Evolutionary conservation across 2,797 vertebrate genomes (phyloP).

Genomic region (Mus spretus): DNA sequence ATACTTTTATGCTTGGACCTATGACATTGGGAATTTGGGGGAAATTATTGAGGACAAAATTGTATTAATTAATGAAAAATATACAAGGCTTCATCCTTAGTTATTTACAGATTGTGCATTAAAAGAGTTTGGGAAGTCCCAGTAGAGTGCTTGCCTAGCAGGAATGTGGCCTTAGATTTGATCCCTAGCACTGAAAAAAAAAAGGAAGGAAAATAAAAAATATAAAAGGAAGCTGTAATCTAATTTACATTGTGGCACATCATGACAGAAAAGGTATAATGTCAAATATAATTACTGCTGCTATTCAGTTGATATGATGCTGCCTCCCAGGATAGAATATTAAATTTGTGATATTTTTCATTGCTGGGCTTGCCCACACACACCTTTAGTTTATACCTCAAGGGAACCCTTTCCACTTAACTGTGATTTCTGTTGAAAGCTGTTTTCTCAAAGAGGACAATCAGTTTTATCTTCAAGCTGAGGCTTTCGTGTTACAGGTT

Average conservation of each 20-base stretch:
- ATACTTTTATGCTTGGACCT: neutral
- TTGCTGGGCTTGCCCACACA: neutral
- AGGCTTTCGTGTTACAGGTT: conserved; percentile 56
- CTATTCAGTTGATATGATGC: neutral
- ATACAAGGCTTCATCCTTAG: conserved; percentile 4
- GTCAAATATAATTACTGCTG: conserved; percentile 16
- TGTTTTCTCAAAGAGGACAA: conserved; percentile 63
- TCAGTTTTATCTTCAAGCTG: conserved; percentile 76
- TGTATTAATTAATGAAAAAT: neutral
- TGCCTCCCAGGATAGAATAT: conserved; percentile 43
- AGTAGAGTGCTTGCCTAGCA: neutral
- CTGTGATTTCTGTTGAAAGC: conserved; percentile 79
- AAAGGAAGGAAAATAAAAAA: neutral
- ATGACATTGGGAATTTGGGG: neutral
- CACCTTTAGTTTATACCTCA: conserved; percentile 49
- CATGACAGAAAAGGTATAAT: conserved; percentile 54
- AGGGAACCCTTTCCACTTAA: conserved; percentile 71
- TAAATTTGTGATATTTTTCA: conserved; percentile 62
- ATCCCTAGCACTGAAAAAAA: neutral
- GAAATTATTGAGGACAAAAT: neutral
- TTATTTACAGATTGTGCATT: neutral
- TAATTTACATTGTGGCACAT: conserved; percentile 47
- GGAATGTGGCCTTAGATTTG: neutral
- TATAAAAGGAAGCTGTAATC: neutral
- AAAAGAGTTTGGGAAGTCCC: neutral